Conservation (phyloP, 2,113 vertebrate genomes). For the Anhinga anhinga region DNA sequence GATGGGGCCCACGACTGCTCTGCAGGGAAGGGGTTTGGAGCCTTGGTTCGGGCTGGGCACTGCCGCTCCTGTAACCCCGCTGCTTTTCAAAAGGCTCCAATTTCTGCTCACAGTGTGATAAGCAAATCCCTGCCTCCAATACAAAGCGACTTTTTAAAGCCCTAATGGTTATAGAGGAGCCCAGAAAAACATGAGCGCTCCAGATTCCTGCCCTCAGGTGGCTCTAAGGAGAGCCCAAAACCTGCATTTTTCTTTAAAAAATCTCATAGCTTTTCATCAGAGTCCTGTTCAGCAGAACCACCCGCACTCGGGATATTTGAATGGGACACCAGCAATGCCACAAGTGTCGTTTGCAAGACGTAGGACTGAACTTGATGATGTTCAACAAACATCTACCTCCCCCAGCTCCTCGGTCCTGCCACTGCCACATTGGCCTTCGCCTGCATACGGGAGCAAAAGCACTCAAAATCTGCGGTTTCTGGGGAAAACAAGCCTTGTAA, state of each 20-base stretch:
- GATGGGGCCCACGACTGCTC: rapidly evolving
- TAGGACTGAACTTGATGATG: neutral
- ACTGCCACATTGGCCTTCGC: neutral
- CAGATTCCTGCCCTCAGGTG: neutral
- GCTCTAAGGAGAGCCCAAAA: neutral
- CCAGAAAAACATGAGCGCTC: neutral
- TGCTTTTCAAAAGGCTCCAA: neutral
- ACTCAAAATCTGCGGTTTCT: neutral
- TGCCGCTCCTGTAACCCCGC: rapidly evolving
- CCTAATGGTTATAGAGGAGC: neutral
- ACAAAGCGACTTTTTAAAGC: neutral
- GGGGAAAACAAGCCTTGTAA: neutral
- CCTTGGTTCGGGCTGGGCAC: neutral
- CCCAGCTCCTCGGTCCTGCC: neutral
- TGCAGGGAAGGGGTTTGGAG: neutral
- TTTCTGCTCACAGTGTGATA: neutral
- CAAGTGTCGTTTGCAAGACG: neutral
- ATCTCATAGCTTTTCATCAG: neutral
- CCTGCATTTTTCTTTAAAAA: neutral
- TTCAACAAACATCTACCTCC: neutral
- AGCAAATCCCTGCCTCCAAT: neutral
- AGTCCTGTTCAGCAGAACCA: neutral
- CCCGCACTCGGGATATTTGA: neutral
- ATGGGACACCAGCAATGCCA: neutral
- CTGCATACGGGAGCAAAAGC: neutral